Evolutionary conservation across 2,113 vertebrate genomes (phyloP), one percentile per base, ranked within the genome.

Genomic region (Aplodontia rufa): DNA sequence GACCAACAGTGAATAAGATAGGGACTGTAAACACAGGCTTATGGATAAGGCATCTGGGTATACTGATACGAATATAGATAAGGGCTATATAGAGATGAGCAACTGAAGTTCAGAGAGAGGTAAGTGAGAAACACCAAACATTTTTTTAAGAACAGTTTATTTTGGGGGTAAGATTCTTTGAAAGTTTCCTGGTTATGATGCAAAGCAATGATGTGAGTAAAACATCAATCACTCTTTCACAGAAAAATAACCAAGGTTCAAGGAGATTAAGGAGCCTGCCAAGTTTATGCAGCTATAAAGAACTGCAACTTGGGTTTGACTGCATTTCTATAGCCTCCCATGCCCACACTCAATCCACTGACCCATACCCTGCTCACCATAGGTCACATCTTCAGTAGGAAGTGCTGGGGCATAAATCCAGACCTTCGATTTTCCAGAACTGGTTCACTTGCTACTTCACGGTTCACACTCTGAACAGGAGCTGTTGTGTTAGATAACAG

Each of bases 181-280:
- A 75, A 79, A 47, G 22, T 49, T 84, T 83, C 11, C 37, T 74
- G 53, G 49, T 74, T 90, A 90, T 68, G 42, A 79, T 79, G 37
- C 32, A 11, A 4, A 83, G 13, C 55, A 90, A 89, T 42, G 62
- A 49, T 55, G 13, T 55, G 17, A 7, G 83, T 62, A 83, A 74
- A 87, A 83, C 11, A 64, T 80, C n/a, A 35, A 72, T 82, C 55
- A 88, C 9, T 53, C 5, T 78, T 94, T 60, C 53, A 78, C 28
- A 69, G 32, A 79, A 79, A 94, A 90, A 80, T n/a, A 74, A 35
- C 28, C 11, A 95, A 17, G 9, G 6, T 62, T 95, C 55, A 74
- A 87, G 62, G 19, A 90, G 47, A 79, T 42, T 74, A 90, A 87
- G 55, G 79, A 90, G 83, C 40, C 30, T 92, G 69, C 40, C 92